Conservation (phyloP, 2,888 invertebrate genomes). For the Drosophila histrio region DNA sequence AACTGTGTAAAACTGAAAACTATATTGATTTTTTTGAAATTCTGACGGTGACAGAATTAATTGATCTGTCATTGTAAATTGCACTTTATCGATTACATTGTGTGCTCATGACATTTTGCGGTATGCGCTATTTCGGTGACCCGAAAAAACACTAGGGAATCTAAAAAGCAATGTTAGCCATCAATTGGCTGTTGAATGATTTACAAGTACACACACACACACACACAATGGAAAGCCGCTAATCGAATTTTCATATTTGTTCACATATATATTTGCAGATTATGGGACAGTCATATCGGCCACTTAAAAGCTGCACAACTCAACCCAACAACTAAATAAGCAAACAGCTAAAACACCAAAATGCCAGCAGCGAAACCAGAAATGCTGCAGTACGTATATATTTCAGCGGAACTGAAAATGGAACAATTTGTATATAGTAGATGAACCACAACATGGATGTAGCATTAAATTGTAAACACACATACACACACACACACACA, state of each 20-base stretch:
- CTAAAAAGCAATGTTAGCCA: conserved; percentile 9
- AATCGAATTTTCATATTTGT: conserved; percentile 70
- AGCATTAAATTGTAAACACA: conserved; percentile 29
- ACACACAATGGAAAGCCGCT: conserved; percentile 42
- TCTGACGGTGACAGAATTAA: neutral
- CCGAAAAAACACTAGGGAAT: conserved; percentile 10
- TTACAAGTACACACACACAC: conserved; percentile 30
- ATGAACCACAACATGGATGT: conserved; percentile 22
- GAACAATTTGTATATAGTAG: conserved; percentile 51
- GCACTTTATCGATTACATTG: neutral
- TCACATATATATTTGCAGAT: conserved; percentile 61
- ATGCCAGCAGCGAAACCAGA: conserved; percentile 37
- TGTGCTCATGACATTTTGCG: neutral
- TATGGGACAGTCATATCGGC: conserved; percentile 64
- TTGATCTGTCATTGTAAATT: neutral
- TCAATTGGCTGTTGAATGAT: conserved; percentile 43
- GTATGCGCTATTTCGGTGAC: neutral
- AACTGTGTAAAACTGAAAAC: too few relatives aligned
- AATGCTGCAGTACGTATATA: conserved; percentile 52
- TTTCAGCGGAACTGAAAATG: conserved; percentile 64
- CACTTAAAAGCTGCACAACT: conserved; percentile 39
- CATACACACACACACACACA: conserved; percentile 26
- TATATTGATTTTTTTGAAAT: neutral
- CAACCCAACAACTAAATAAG: conserved; percentile 6
- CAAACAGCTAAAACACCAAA: conserved; percentile 31